These are phyloP conservation scores for Netelia virgata DNA, from an alignment of 2,888 invertebrate genomes.

Conservation along the genomic window DNA sequence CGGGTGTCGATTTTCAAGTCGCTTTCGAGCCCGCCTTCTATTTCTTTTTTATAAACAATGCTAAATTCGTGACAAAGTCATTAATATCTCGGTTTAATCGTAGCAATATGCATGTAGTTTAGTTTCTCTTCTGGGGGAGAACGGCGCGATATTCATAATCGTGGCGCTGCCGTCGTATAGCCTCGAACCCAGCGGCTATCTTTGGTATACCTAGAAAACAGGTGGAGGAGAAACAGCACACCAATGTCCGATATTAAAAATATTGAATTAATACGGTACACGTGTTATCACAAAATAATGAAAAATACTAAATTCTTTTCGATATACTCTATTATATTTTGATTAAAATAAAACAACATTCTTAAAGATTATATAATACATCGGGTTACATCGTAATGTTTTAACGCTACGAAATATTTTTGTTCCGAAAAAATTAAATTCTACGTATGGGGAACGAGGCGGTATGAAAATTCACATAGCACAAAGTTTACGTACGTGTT, in stretches of 20 bases:
- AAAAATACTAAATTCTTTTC: conserved; percentile 25
- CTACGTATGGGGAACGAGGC: conserved; percentile 45
- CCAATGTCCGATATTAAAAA: too few relatives aligned
- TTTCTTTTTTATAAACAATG: neutral
- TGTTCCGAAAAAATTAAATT: conserved; percentile 53
- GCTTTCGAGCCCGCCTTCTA: neutral
- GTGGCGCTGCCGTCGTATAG: neutral
- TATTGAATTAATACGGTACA: too few relatives aligned
- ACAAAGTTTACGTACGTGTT: conserved; percentile 36
- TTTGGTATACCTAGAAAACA: neutral
- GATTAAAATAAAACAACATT: conserved; percentile 78
- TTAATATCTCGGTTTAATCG: neutral
- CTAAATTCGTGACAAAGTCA: neutral
- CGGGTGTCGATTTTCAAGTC: neutral
- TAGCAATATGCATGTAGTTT: neutral
- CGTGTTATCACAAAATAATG: conserved; percentile 3
- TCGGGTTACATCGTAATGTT: conserved; percentile 72
- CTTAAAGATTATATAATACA: conserved; percentile 77
- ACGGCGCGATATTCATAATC: neutral
- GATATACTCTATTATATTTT: conserved; percentile 75
- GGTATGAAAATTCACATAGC: conserved; percentile 52
- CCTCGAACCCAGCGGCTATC: conserved; percentile 4
- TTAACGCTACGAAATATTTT: conserved; percentile 58
- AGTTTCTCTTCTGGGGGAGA: neutral
- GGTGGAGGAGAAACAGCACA: too few relatives aligned